Evolutionary conservation across 1,140 invertebrate genomes (phyloP).

Genomic region (Aleiodes sp.): DNA sequence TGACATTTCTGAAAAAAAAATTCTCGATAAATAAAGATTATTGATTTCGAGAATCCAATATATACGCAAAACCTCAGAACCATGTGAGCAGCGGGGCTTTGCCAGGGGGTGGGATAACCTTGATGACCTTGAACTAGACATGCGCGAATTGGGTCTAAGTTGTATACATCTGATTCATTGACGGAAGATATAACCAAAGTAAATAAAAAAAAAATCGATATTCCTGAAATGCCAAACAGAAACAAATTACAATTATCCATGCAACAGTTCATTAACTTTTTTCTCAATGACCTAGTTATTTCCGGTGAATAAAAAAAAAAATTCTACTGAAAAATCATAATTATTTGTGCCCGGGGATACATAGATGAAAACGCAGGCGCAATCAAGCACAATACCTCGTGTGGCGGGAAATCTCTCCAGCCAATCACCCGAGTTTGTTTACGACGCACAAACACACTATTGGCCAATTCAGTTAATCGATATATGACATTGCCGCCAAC

Average conservation of each 20-base stretch:
- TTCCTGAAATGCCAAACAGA: no score
- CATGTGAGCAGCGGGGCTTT: not conserved
- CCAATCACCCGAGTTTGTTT: slow-evolving; percentile 46
- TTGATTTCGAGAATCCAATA: no score
- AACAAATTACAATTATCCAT: no score
- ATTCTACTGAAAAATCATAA: no score
- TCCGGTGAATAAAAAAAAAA: no score
- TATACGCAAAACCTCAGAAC: slow-evolving; percentile 7
- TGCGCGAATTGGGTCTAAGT: not conserved
- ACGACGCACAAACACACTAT: slow-evolving; percentile 53
- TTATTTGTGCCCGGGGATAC: no score
- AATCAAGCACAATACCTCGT: not conserved
- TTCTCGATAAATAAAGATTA: slow-evolving; percentile 2
- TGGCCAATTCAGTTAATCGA: slow-evolving; percentile 49
- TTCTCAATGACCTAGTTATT: no score
- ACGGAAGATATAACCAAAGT: no score
- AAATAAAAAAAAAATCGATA: no score
- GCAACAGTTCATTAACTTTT: no score
- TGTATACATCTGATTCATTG: not conserved
- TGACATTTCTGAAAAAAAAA: no score
- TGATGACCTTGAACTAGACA: slow-evolving; percentile 39
- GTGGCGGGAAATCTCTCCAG: slow-evolving; percentile 38
- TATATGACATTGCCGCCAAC: slow-evolving; percentile 41
- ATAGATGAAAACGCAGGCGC: slow-evolving; percentile 31
- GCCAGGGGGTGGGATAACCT: not conserved